Percentiles rank a stretch among this genome's conserved stretches.
Conservation (phyloP, 2,797 vertebrate species). For the Amphiprion clarkii region DNA sequence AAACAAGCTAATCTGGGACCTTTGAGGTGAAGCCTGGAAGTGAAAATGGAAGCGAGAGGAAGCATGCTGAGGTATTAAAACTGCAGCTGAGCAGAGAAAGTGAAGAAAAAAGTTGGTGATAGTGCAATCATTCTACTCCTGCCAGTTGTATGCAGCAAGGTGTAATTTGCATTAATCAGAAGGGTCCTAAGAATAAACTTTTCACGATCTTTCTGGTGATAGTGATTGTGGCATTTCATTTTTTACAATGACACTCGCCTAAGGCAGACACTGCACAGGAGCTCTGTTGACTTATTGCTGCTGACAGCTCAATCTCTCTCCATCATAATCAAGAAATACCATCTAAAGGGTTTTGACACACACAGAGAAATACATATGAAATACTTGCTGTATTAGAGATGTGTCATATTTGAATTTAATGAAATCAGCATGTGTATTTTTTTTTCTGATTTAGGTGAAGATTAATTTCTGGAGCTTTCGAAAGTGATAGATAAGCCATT, state of each 20-base stretch:
- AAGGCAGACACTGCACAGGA: conserved; percentile 48
- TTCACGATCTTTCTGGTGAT: conserved; percentile 67
- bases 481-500: not conserved
- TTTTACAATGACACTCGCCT: conserved; percentile 52
- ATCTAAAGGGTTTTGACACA: conserved; percentile 31
- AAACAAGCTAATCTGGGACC: not conserved
- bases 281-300: conserved; percentile 62
- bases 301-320: conserved; percentile 73
- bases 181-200: conserved; percentile 75
- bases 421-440: conserved; percentile 8
- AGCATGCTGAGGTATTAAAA: conserved; percentile 30
- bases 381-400: not conserved
- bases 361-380: conserved; percentile 20
- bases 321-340: conserved; percentile 64
- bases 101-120: conserved; percentile 23
- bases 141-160: conserved; percentile 58
- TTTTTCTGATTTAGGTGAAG: not conserved
- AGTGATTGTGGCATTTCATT: conserved; percentile 69
- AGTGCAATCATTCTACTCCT: conserved; percentile 27
- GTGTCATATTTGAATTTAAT: not conserved
- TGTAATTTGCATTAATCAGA: conserved; percentile 81
- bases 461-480: not conserved
- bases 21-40: conserved; percentile 23
- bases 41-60: conserved; percentile 21
- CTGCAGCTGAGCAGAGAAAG: conserved; percentile 25